Conservation (phyloP, 2,888 invertebrate genomes). For the Drosophila robusta region DNA sequence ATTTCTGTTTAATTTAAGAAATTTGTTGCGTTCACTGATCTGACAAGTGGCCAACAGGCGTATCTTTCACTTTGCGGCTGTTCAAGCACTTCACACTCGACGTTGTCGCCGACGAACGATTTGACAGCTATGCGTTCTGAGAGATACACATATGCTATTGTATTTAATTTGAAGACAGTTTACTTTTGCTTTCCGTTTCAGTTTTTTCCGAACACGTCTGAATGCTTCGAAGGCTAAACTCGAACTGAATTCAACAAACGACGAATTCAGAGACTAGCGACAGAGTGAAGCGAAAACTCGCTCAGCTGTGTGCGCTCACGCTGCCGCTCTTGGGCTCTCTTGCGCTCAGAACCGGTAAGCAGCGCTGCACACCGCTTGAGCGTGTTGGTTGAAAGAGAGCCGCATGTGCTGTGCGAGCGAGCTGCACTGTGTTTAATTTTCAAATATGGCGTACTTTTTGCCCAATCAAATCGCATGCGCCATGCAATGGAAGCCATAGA, state of each 20-base stretch:
- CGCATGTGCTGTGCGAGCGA: slow-evolving; percentile 62
- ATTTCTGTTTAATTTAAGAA: slow-evolving; percentile 44
- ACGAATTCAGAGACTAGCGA: slow-evolving; percentile 45
- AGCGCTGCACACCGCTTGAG: slow-evolving; percentile 41
- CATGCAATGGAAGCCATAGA: slow-evolving; percentile 72
- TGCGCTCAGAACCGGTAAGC: slow-evolving; percentile 63
- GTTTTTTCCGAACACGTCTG: slow-evolving; percentile 82
- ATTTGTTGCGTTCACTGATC: slow-evolving; percentile 37
- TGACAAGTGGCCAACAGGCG: slow-evolving; percentile 40
- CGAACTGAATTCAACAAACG: slow-evolving; percentile 80
- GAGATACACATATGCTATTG: slow-evolving; percentile 19
- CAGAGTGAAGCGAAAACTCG: slow-evolving; percentile 54
- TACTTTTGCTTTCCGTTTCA: slow-evolving; percentile 51
- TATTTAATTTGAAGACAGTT: slow-evolving; percentile 30
- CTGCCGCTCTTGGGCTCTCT: slow-evolving; percentile 24
- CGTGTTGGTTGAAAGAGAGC: slow-evolving; percentile 43
- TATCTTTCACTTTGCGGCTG: slow-evolving; percentile 34
- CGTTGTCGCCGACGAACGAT: slow-evolving; percentile 26
- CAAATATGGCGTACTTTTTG: slow-evolving; percentile 85
- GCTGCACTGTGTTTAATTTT: slow-evolving; percentile 76
- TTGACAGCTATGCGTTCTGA: slow-evolving; percentile 28
- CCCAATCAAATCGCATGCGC: slow-evolving; percentile 85
- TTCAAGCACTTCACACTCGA: slow-evolving; percentile 47
- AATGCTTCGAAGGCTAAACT: slow-evolving; percentile 83
- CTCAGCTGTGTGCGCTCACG: slow-evolving; percentile 28